A percentile compares a stretch with the other conserved stretches of the same genome.
phyloP scores from a whole-genome alignment of 1,140 invertebrate species.

The Drosophila baimaii region DNA sequence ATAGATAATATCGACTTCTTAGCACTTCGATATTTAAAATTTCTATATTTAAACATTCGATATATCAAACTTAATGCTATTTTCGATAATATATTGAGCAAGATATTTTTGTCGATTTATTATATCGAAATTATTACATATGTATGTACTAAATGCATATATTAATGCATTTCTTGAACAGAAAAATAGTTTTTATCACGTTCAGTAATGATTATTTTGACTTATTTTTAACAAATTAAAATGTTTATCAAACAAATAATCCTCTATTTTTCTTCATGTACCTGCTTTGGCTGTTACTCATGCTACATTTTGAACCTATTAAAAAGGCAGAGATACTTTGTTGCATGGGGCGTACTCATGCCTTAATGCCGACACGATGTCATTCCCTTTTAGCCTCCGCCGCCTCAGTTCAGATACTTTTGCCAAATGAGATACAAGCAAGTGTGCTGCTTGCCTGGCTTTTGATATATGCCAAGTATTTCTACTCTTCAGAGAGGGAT shows the following conservation, averaged over 20 bases:
- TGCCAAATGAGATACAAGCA: conserved; percentile 55
- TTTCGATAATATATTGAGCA: no score
- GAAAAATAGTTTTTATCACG: no score
- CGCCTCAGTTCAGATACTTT: conserved; percentile 26
- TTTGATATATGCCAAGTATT: conserved; percentile 51
- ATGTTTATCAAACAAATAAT: neutral
- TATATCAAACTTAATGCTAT: no score
- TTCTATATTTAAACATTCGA: no score
- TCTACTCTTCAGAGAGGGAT: neutral
- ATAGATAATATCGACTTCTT: no score
- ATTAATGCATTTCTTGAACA: no score
- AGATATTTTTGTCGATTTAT: no score
- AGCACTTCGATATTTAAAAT: no score
- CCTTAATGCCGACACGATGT: conserved; percentile 61
- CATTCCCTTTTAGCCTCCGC: neutral
- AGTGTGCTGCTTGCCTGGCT: conserved; percentile 25
- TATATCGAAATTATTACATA: no score
- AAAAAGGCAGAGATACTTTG: conserved; percentile 67
- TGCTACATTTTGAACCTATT: conserved; percentile 70
- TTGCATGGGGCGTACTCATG: conserved; percentile 46
- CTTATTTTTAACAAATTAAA: neutral
- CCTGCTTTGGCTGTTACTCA: conserved; percentile 44
- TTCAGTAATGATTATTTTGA: no score
- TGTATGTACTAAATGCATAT: no score
- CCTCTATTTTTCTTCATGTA: neutral